These are phyloP conservation scores for Sogatella furcifera DNA, from an alignment of 1,140 invertebrate species.

Conservation along the genomic window DNA sequence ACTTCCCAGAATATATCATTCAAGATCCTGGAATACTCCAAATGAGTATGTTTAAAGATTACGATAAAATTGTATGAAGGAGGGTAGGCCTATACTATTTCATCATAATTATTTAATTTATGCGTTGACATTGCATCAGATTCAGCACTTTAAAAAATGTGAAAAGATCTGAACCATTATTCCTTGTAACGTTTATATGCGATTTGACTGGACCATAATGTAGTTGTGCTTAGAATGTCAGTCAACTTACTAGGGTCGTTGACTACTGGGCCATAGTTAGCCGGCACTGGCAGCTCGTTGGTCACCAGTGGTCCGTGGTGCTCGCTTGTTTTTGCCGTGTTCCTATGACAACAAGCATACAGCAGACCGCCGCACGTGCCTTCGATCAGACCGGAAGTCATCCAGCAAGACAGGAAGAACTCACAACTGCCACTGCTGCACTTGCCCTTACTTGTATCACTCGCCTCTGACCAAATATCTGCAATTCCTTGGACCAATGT, in stretches of 20 bases:
- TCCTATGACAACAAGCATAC: slow-evolving; percentile 77
- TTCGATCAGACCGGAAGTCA: slow-evolving; percentile 76
- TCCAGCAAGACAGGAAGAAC: slow-evolving; percentile 87
- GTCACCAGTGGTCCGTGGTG: slow-evolving; percentile 40
- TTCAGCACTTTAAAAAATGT: too few species aligned
- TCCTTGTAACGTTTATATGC: too few species aligned
- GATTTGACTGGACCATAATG: too few species aligned
- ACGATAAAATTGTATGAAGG: too few species aligned
- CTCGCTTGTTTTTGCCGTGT: slow-evolving; percentile 55
- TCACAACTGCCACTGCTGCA: slow-evolving; percentile 71
- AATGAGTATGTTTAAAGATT: too few species aligned
- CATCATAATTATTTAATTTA: too few species aligned
- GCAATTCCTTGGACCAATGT: slow-evolving; percentile 5
- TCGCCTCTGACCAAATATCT: slow-evolving; percentile 21
- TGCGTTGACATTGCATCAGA: too few species aligned
- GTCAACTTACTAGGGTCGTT: slow-evolving; percentile 60
- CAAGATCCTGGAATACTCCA: too few species aligned
- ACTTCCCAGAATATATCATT: too few species aligned
- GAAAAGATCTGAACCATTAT: too few species aligned
- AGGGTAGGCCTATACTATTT: too few species aligned
- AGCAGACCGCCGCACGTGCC: slow-evolving; percentile 71
- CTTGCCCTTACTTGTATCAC: slow-evolving; percentile 40
- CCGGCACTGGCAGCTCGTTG: slow-evolving; percentile 30
- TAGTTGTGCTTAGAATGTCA: neutral
- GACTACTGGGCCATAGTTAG: slow-evolving; percentile 51